Evolutionary conservation across 2,113 vertebrate genomes (phyloP), one percentile per base, ranked within the genome.

Genomic region (Lathamus discolor): DNA sequence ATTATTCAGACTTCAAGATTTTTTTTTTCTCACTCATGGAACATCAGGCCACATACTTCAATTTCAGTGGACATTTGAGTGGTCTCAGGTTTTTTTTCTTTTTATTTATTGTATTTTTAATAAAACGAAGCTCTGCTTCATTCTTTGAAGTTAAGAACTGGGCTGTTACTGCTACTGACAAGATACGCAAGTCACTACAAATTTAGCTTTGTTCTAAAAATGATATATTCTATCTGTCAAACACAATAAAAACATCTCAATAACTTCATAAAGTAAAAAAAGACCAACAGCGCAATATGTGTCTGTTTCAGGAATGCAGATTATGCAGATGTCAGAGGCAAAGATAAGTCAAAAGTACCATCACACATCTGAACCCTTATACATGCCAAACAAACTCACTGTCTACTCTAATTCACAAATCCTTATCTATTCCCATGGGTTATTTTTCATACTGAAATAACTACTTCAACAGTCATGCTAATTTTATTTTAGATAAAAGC

Each of bases 131-230:
- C 61, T 90, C 70, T 89, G 22, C 61, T 96, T 95, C 39, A 55
- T 74, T 83, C 15, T 94, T 88, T 90, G 39, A 95, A 76, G 24
- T 74, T 92, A 59, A 74, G 18, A 89, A 62, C 25, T 61, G 88
- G 39, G 22, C 25, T 80, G 6, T 17, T 63, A 88, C 13, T 59
- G 6, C 9, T 87, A 46, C 33, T 88, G 46, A 73, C 92, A 95
- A 94, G 19, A 62, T n/a, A 59, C 2, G 9, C 7, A 14, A 74
- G 49, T 91, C 61, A 77, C 31, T 81, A 41, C 6, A 82, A 88
- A 93, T 92, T 89, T 93, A 74, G 39, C 24, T 77, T 63, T 68
- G 63, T 41, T 95, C 57, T 93, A 83, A 88, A 93, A 89, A 68
- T 61, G 3, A 68, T 43, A 68, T 83, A 76, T 81, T 90, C 59